Evolutionary conservation across 1,140 invertebrate species (phyloP), one percentile per base, ranked within the genome.

Genomic region (Drosophila neocordata): DNA sequence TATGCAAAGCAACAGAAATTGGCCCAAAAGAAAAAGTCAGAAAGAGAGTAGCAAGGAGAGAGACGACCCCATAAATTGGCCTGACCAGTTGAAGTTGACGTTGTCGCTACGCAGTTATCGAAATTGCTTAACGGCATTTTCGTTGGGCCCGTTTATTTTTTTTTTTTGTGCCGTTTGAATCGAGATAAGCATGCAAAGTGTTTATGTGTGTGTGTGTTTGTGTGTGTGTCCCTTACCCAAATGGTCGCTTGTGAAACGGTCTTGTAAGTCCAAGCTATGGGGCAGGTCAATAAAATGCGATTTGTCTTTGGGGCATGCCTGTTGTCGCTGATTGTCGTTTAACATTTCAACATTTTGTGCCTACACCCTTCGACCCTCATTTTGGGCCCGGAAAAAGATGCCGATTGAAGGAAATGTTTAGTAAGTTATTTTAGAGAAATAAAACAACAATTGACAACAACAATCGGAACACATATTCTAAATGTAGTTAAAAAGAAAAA

Each of bases 131-230:
- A 77, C 64, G 63, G 63, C 69, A 52, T 59, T 59, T 37, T 34
- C 22, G 24, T 18, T 13, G n/a, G 22, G 24, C 53, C 20, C 22
- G 31, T 31, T 13, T 27, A 12, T 20, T 18, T 15, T 22, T 27
- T 8, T 13, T 9, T 35, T 66, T 31, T 22, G 12, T 53, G 41
- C 71, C 69, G 59, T 70, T 70, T 70, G 37, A 62, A 34, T 62
- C 61, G 61, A 66, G 62, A 74, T 82, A 82, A 82, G 69, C 79
- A 82, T 75, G 71, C 55, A 71, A 77, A 77, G 74, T 82, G 73
- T 48, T 48, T 48, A 20, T 44, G 7, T 44, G 11, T 35, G 5
- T 35, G 34, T 35, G 34, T 15, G 38, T 13, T 5, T 20, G 41
- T 20, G 37, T 38, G 12, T 48, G 8, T 20, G 41, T 44, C 13